Evolutionary conservation across 2,113 vertebrate species (phyloP), one percentile per base, ranked within the genome.

Genomic region (Plecturocebus donacophilus): DNA sequence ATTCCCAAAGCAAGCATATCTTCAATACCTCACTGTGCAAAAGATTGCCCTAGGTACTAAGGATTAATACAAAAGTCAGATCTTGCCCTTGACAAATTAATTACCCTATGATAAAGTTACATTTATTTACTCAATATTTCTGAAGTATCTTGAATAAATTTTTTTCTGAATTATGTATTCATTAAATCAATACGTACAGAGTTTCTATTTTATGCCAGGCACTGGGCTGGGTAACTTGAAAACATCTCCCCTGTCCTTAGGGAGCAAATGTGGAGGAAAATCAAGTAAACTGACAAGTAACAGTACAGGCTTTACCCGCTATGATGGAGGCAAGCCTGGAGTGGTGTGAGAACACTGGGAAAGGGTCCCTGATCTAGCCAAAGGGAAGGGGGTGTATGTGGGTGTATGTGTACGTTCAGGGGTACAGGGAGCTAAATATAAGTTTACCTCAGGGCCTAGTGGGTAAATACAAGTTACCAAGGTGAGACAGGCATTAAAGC

Each of bases 121-220:
- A 58, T 58, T n/a, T 61, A 68, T 68, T 80, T 68, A 68, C 56
- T 93, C 27, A 61, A 13, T 82, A 47, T 93, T 76, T 79, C 73
- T 85, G n/a, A 82, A 83, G 21, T 45, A 76, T 27, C 49, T 91
- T 96, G 68, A 94, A 88, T 96, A 81, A 56, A 25, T 77, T 76
- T 79, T 82, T 94, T 79, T 83, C 25, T 80, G 75, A 56, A 35
- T 80, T 70, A 61, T 71, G 14, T 49, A 35, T 47, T 90, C n/a
- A 10, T 87, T 95, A 93, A 92, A 56, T 61, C 11, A 77, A 64
- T 49, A 93, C 23, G 64, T 25, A 77, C 8, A 49, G 73, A 77
- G 7, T 66, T 85, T 92, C 23, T 52, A 6, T 21, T 82, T 27
- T 20, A 21, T 45, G 21, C 7, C 35, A 61, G 52, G 38, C 19